Base-by-base conservation (phyloP, 2,797 vertebrate genomes). In the Heterohyrax brucei region DNA sequence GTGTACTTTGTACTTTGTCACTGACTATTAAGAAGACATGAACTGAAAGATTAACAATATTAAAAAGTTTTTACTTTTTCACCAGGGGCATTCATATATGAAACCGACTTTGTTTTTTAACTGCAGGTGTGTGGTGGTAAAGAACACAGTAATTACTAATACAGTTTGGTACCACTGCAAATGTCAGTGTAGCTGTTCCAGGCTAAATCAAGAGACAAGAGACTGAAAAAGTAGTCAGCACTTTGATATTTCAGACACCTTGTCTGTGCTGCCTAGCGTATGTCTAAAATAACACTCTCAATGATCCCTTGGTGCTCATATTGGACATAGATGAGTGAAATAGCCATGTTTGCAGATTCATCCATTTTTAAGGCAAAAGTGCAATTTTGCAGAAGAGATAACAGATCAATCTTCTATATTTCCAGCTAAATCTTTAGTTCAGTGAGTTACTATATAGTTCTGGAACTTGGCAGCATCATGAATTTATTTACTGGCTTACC, bases 351-450 rank as follows among this genome's bases (percentile, higher is more conserved):
- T 76, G 26, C 86, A 82, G 44, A 64, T 56, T 68, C 12, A n/a
- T 86, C 22, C 19, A 81, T 70, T 92, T 87, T 26, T 85, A 72
- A 59, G 50, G 68, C 33, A 48, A 66, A 78, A 48, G 46, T 56
- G 87, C 13, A 87, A 30, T 76, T 77, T 4, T 30, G 44, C 46
- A 75, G 72, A 81, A 86, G 26, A 73, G 28, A 48, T 50, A 56
- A 22, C 33, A 64, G 64, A 12, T 64, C 76, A 48, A 0, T 85
- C 44, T 86, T 92, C 44, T 61, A 4, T 56, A 70, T 89, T 89
- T 93, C n/a, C 19, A 56, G n/a, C 22, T 81, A 75, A 81, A 61
- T 84, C 39, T 80, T 87, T 85, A 33, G 61, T 81, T 76, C 44
- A 56, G 1, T 18, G 7, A 33, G n/a, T 66, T 81, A 53, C 68